Percentiles rank a stretch among this genome's conserved stretches.
phyloP scores from a whole-genome alignment of 2,797 vertebrate species.

The Lacerta bilineata region DNA sequence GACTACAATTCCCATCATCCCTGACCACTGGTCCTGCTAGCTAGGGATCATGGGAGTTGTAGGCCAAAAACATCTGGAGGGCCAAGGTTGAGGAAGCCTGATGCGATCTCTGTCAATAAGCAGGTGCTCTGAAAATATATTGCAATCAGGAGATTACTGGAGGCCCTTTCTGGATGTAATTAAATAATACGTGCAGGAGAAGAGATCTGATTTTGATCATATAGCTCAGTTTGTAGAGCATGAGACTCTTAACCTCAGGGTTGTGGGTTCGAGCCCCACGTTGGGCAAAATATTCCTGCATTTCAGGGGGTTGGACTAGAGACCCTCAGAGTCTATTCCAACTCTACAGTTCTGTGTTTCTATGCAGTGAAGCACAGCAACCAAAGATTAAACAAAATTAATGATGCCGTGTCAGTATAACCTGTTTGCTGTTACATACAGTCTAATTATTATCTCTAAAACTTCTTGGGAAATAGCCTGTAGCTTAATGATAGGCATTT shows the following conservation, averaged over 20 bases:
- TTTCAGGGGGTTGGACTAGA: too few relatives aligned
- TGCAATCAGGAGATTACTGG: background rate
- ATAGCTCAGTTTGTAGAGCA: too few relatives aligned
- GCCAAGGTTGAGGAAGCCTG: too few relatives aligned
- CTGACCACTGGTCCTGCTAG: too few relatives aligned
- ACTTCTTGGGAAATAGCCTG: background rate
- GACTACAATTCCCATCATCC: too few relatives aligned
- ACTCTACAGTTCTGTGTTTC: too few relatives aligned
- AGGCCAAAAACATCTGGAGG: too few relatives aligned
- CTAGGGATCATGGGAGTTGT: too few relatives aligned
- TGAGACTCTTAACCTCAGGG: too few relatives aligned
- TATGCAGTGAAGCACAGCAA: background rate
- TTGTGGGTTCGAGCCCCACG: too few relatives aligned
- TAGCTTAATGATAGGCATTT: background rate
- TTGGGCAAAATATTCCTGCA: too few relatives aligned
- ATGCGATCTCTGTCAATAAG: background rate
- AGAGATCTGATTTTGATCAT: background rate
- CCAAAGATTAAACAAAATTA: background rate
- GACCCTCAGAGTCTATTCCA: too few relatives aligned
- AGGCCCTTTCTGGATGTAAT: background rate
- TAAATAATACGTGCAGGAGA: background rate
- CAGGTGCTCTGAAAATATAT: background rate
- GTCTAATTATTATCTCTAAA: background rate
- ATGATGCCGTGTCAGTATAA: background rate
- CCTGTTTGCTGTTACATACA: slow-evolving; percentile 8